These are phyloP conservation scores for Furcifer pardalis DNA, from an alignment of 2,797 vertebrate genomes.

Conservation along the genomic window DNA sequence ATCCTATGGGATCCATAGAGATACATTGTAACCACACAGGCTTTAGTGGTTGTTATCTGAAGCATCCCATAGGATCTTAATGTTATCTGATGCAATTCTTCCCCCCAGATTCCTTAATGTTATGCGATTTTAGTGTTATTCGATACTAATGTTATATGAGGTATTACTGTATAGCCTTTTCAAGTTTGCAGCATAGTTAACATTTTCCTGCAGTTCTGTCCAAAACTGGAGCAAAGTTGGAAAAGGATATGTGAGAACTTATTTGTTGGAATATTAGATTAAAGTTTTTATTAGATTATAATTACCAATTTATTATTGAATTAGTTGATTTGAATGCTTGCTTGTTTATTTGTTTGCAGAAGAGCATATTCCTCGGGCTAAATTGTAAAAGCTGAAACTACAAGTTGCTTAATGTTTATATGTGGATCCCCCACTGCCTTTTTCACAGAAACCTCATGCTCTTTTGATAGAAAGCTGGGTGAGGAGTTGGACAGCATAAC, in stretches of 20 bases:
- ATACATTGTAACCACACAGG: no score
- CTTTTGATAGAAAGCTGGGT: background rate
- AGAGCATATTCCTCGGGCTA: background rate
- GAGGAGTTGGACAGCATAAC: background rate
- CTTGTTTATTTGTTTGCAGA: constrained; percentile 10
- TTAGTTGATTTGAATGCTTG: background rate
- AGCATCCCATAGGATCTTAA: no score
- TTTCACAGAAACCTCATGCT: background rate
- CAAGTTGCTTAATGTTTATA: background rate
- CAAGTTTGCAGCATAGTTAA: background rate
- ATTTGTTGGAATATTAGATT: constrained; percentile 11
- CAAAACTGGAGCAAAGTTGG: background rate
- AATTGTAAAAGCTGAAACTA: background rate
- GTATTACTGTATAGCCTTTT: background rate
- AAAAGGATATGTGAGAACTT: constrained; percentile 4
- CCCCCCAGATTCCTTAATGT: no score
- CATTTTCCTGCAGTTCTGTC: background rate
- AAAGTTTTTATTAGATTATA: constrained; percentile 18
- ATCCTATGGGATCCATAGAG: no score
- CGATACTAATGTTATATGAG: no score
- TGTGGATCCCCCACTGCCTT: background rate
- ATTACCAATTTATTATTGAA: constrained; percentile 8
- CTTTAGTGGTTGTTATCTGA: no score
- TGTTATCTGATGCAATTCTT: no score
- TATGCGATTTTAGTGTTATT: no score